Evolutionary conservation across 2,113 vertebrate species (phyloP).

Genomic region (Barbus barbus): DNA sequence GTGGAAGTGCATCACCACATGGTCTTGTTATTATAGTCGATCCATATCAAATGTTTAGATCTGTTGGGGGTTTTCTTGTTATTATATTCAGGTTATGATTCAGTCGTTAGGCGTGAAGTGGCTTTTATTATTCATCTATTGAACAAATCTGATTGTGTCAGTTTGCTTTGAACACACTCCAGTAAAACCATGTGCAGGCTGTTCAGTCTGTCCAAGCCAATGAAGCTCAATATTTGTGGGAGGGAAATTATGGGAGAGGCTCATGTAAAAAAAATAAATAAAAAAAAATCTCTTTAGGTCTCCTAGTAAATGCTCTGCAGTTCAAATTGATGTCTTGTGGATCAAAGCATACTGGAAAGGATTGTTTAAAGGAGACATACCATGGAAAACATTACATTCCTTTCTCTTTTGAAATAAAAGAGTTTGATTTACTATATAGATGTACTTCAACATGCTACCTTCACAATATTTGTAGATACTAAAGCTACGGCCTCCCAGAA

Average conservation of each 20-base stretch:
- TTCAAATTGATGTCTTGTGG: neutral
- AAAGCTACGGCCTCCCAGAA: neutral
- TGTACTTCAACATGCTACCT: neutral
- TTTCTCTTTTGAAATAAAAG: too few relatives aligned
- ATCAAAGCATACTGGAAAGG: slow-evolving; percentile 24
- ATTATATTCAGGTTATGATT: neutral
- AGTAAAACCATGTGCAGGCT: slow-evolving; percentile 8
- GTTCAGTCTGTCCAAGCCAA: neutral
- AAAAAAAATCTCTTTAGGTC: neutral
- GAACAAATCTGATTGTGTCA: neutral
- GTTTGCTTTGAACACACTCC: slow-evolving; percentile 43
- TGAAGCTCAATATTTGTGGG: neutral
- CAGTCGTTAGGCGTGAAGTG: neutral
- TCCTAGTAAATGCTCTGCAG: neutral
- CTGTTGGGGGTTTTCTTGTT: slow-evolving; percentile 18
- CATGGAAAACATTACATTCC: neutral
- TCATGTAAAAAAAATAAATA: neutral
- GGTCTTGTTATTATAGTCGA: neutral
- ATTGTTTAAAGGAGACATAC: neutral
- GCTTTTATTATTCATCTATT: slow-evolving; percentile 15
- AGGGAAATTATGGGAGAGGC: slow-evolving; percentile 11
- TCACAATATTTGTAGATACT: neutral
- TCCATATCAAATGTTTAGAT: slow-evolving; percentile 34
- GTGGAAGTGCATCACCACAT: neutral
- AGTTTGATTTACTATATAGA: neutral